phyloP scores from a whole-genome alignment of 1,140 invertebrate genomes.

The Tachypleus tridentatus region DNA sequence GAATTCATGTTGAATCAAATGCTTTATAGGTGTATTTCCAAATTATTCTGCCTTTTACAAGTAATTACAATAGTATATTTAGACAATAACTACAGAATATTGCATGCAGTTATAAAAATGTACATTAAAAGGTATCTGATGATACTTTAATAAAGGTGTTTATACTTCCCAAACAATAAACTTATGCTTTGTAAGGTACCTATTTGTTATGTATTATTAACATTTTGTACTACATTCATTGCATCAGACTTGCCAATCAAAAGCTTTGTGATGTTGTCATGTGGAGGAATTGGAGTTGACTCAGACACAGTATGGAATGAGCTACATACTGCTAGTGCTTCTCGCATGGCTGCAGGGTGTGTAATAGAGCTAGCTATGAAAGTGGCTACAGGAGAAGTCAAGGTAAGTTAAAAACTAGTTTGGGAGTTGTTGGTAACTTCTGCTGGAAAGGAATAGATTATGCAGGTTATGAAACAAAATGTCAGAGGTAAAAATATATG shows the following conservation, averaged over 20 bases:
- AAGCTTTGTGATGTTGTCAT: constrained; percentile 78
- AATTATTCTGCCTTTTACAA: too few species aligned
- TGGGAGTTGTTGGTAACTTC: too few species aligned
- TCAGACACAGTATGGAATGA: constrained; percentile 98
- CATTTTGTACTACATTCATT: neutral
- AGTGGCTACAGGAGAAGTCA: constrained; percentile 33
- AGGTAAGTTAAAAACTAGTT: constrained; percentile 17
- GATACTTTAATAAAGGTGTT: too few species aligned
- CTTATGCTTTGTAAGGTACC: too few species aligned
- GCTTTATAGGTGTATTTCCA: too few species aligned
- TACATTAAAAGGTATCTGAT: neutral
- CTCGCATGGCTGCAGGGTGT: constrained; percentile 88
- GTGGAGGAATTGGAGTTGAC: constrained; percentile 94
- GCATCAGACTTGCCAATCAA: constrained; percentile 57
- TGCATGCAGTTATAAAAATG: neutral
- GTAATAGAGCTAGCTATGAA: constrained; percentile 83
- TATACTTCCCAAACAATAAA: too few species aligned
- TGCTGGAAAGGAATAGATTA: neutral
- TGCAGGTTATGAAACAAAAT: too few species aligned
- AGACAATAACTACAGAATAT: neutral
- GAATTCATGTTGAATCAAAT: too few species aligned
- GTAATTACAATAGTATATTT: too few species aligned
- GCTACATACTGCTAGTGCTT: constrained; percentile 80
- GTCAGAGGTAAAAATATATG: too few species aligned
- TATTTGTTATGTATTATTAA: neutral